These are phyloP conservation scores for Leptopilina boulardi DNA, from an alignment of 1,140 invertebrate genomes.

Conservation along the genomic window DNA sequence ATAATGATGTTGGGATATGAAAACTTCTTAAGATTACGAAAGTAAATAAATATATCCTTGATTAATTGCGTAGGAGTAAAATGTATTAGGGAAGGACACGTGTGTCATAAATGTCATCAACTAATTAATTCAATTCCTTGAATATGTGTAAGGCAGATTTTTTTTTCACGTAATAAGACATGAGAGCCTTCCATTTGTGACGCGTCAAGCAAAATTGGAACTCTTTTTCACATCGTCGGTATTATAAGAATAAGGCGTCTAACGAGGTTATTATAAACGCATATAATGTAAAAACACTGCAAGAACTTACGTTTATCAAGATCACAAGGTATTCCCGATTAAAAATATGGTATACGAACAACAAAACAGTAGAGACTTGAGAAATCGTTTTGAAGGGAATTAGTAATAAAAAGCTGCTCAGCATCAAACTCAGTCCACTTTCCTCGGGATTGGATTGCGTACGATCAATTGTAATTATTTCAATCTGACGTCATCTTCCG, in stretches of 20 bases:
- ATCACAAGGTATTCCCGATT: neutral
- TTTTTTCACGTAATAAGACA: slow-evolving; percentile 34
- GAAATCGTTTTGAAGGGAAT: slow-evolving; percentile 40
- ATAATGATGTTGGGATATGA: neutral
- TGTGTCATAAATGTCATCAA: slow-evolving; percentile 65
- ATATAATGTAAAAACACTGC: neutral
- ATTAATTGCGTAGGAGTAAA: slow-evolving; percentile 49
- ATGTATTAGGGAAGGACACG: slow-evolving; percentile 47
- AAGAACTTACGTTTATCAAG: neutral
- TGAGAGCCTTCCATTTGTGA: slow-evolving; percentile 4
- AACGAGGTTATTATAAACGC: neutral
- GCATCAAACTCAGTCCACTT: neutral
- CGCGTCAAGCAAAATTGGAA: slow-evolving; percentile 1
- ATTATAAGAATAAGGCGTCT: neutral
- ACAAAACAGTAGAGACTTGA: neutral
- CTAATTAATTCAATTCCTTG: slow-evolving; percentile 56
- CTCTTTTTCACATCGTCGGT: neutral
- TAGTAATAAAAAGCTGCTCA: slow-evolving; percentile 17
- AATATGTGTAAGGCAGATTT: neutral
- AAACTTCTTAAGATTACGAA: slow-evolving; percentile 32
- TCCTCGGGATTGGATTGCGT: neutral
- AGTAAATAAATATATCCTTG: slow-evolving; percentile 46
- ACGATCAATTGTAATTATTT: slow-evolving; percentile 10
- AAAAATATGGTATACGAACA: slow-evolving; percentile 17
- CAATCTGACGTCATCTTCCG: neutral